These are phyloP conservation scores for Nematostella vectensis DNA, from an alignment of 92 coral and sea anemone species.

Conservation along the genomic window DNA sequence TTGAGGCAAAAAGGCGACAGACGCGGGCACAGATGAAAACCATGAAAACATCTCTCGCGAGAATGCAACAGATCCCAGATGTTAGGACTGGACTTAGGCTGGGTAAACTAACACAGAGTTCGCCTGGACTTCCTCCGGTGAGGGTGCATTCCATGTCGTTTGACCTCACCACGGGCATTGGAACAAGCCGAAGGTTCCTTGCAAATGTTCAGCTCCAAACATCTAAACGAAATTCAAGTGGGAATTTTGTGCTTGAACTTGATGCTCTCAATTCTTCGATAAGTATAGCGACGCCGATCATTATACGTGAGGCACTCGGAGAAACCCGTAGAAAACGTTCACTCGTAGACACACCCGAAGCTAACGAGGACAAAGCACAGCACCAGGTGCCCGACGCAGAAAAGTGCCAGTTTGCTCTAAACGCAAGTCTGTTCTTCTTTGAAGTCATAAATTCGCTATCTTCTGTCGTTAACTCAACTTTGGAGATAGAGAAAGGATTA, in stretches of 20 bases:
- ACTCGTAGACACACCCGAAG: not conserved
- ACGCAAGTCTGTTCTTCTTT: slow-evolving; percentile 11
- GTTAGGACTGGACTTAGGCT: slow-evolving; percentile 34
- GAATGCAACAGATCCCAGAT: slow-evolving; percentile 25
- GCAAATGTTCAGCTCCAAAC: slow-evolving; percentile 14
- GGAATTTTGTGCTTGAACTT: slow-evolving; percentile 47
- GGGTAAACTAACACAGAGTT: not conserved
- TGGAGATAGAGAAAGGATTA: slow-evolving; percentile 5
- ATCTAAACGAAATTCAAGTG: slow-evolving; percentile 8
- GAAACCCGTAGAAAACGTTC: slow-evolving; percentile 15
- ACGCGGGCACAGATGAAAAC: slow-evolving; percentile 21
- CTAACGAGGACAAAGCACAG: not conserved
- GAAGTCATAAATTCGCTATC: slow-evolving; percentile 11
- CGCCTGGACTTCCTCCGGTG: slow-evolving; percentile 14
- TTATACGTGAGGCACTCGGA: slow-evolving; percentile 17
- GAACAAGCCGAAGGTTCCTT: slow-evolving; percentile 24
- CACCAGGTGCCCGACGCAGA: no score
- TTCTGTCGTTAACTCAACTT: slow-evolving; percentile 2
- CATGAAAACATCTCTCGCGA: slow-evolving; percentile 14
- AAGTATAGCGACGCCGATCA: slow-evolving; percentile 24
- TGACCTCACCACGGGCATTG: slow-evolving; percentile 14
- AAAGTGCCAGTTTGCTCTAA: slow-evolving; percentile 15
- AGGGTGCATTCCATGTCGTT: slow-evolving; percentile 30
- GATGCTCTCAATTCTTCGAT: slow-evolving; percentile 26
- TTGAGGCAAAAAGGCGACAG: slow-evolving; percentile 25